phyloP scores from a whole-genome alignment of 2,888 invertebrate species.

The Tholera decimalis region DNA sequence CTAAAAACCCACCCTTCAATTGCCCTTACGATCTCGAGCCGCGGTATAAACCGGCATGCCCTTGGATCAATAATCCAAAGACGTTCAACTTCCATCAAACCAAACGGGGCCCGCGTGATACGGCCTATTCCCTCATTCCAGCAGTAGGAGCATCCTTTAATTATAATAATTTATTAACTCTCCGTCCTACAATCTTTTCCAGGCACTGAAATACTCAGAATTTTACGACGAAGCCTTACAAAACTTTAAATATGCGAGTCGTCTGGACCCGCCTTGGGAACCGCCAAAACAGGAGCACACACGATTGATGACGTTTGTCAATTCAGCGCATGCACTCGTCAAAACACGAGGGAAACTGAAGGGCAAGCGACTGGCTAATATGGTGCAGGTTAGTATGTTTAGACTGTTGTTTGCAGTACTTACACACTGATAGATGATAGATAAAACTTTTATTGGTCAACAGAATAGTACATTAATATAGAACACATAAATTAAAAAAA shows the following conservation, averaged over 20 bases:
- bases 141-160: no score
- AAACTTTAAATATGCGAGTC: conserved; percentile 93
- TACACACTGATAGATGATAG: background rate
- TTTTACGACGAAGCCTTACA: conserved; percentile 93
- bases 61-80: no score
- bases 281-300: conserved; percentile 92
- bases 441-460: no score
- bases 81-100: no score
- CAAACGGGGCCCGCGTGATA: no score
- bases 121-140: no score
- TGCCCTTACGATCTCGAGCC: no score
- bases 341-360: conserved; percentile 94
- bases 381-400: conserved; percentile 89
- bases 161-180: no score
- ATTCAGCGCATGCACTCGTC: conserved; percentile 92
- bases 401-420: background rate
- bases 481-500: no score
- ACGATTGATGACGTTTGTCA: conserved; percentile 93
- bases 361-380: conserved; percentile 93
- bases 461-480: no score
- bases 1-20: no score
- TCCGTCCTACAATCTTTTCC: conserved; percentile 14
- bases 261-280: conserved; percentile 95
- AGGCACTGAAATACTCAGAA: conserved; percentile 96
- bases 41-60: no score